Percentiles rank a stretch among this genome's conserved stretches.
Conservation (phyloP, 2,113 vertebrate species). For the Plestiodon gilberti region DNA sequence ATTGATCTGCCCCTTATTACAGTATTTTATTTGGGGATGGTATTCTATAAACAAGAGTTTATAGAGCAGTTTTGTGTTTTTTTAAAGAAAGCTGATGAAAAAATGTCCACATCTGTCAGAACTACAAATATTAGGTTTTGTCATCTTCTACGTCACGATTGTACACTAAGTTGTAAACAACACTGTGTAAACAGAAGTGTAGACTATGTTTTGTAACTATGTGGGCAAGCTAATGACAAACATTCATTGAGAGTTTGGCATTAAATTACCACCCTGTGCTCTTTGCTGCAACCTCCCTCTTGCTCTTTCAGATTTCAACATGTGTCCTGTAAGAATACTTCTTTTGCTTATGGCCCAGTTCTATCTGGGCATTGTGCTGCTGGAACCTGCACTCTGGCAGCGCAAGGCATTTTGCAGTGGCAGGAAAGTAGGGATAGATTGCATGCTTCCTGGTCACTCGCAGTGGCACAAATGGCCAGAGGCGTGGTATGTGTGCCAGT, state of each 20-base stretch:
- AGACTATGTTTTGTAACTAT: not conserved
- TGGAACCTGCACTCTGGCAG: too few species aligned
- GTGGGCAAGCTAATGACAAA: not conserved
- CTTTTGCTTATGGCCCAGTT: not conserved
- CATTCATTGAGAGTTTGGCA: not conserved
- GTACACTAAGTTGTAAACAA: not conserved
- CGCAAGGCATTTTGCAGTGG: too few species aligned
- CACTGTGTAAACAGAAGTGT: not conserved
- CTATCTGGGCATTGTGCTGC: too few species aligned
- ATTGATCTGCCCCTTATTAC: not conserved
- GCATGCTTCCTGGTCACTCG: too few species aligned
- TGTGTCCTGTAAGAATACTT: not conserved
- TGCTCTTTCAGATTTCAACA: not conserved
- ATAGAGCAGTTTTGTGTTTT: not conserved
- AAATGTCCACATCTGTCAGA: not conserved
- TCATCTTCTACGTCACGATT: not conserved
- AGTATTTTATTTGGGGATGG: not conserved
- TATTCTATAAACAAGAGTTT: not conserved
- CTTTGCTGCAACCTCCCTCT: not conserved
- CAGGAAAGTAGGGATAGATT: too few species aligned
- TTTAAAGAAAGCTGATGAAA: not conserved
- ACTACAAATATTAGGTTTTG: conserved; percentile 12
- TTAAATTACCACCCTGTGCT: accelerated
- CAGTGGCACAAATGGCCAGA: too few species aligned
- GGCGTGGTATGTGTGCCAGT: too few species aligned